Percentiles rank a stretch among this genome's conserved stretches.
These are phyloP conservation scores for Boloria euphrosyne DNA, from an alignment of 2,888 invertebrate genomes.

Conservation along the genomic window DNA sequence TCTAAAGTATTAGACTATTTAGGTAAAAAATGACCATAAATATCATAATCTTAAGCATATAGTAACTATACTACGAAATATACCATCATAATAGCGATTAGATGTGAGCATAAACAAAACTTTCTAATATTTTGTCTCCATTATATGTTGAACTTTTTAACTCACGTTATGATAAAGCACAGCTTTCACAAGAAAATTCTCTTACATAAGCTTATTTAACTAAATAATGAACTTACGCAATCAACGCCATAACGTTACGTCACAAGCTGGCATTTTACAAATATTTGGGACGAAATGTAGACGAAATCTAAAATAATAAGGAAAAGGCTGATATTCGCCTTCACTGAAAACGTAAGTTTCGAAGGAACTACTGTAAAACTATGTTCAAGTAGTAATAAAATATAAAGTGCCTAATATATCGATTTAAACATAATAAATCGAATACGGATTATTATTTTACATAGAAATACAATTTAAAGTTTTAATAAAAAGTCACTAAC, in stretches of 20 bases:
- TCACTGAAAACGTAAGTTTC: slow-evolving; percentile 16
- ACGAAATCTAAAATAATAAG: slow-evolving; percentile 24
- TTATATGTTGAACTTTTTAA: neutral
- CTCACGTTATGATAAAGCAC: neutral
- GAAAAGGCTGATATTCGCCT: slow-evolving; percentile 25
- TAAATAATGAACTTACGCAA: slow-evolving; percentile 19
- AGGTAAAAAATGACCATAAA: too few relatives aligned
- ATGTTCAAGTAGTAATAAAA: slow-evolving; percentile 8
- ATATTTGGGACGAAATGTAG: slow-evolving; percentile 21
- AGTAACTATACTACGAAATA: neutral
- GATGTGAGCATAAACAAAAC: slow-evolving; percentile 1
- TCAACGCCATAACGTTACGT: slow-evolving; percentile 14
- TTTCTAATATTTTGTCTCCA: neutral
- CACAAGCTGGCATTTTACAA: slow-evolving; percentile 17
- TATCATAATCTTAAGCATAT: too few relatives aligned
- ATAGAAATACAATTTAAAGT: too few relatives aligned
- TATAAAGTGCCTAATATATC: neutral
- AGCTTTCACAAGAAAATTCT: slow-evolving; percentile 11
- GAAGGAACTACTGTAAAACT: slow-evolving; percentile 4
- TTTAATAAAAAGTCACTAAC: too few relatives aligned
- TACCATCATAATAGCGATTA: neutral
- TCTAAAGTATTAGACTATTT: too few relatives aligned
- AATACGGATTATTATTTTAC: too few relatives aligned
- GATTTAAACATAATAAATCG: neutral
- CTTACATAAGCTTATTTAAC: slow-evolving; percentile 11